These are phyloP conservation scores for Blomia tropicalis DNA, from an alignment of 2,888 invertebrate species.

Conservation along the genomic window DNA sequence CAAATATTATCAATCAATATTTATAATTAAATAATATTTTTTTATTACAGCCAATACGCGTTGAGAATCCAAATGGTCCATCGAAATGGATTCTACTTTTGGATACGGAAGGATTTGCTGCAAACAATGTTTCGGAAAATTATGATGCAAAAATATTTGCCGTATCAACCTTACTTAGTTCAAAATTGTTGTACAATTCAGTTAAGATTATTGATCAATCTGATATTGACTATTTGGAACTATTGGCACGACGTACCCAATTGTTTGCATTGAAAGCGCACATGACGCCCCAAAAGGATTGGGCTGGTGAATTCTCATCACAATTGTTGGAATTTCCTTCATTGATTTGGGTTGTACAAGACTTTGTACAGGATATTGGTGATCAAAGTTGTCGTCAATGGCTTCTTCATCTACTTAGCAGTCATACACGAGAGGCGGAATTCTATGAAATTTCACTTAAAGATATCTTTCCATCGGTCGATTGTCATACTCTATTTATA, in stretches of 20 bases:
- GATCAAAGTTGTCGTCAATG: constrained; percentile 27
- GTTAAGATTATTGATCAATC: constrained; percentile 31
- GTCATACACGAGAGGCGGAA: constrained; percentile 29
- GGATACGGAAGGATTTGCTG: constrained; percentile 31
- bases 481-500: constrained; percentile 30
- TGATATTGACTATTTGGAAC: constrained; percentile 31
- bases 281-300: constrained; percentile 29
- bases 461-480: constrained; percentile 29
- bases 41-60: constrained; percentile 5
- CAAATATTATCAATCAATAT: too few species aligned
- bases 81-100: constrained; percentile 28
- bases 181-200: constrained; percentile 30
- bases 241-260: constrained; percentile 31
- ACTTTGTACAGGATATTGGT: constrained; percentile 29
- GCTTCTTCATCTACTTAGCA: constrained; percentile 28
- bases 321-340: constrained; percentile 30
- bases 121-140: constrained; percentile 30
- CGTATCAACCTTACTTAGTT: constrained; percentile 30
- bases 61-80: constrained; percentile 23
- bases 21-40: too few species aligned
- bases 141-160: constrained; percentile 31
- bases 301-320: constrained; percentile 29
- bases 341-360: constrained; percentile 30
- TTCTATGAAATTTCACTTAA: constrained; percentile 28
- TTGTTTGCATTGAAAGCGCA: constrained; percentile 31